A percentile compares a stretch with the other conserved stretches of the same genome.
These are phyloP conservation scores for Umimayanthus kanabou DNA, from an alignment of 92 coral and sea anemone genomes.

Conservation along the genomic window DNA sequence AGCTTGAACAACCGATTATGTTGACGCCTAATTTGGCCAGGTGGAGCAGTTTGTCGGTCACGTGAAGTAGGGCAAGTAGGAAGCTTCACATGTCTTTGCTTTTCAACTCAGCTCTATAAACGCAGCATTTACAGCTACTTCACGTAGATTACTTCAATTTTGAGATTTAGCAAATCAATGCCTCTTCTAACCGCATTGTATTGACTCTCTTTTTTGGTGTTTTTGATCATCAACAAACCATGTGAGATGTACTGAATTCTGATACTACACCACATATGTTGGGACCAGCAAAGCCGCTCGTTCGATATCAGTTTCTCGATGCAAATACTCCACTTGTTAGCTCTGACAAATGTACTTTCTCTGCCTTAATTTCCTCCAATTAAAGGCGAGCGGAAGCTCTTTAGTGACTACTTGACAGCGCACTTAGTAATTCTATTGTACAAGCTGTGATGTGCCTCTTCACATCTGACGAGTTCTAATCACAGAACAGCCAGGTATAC, in stretches of 20 bases:
- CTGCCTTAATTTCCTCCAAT: conserved; percentile 2
- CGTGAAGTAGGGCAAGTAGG: not conserved
- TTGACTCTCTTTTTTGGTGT: not conserved
- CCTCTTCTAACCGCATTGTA: not conserved
- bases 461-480: not conserved
- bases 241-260: not conserved
- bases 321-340: not conserved
- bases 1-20: not conserved
- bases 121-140: not conserved
- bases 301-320: not conserved
- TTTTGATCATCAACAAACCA: not conserved
- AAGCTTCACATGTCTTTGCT: not conserved
- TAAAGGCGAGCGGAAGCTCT: not conserved
- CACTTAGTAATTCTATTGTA: conserved; percentile 5
- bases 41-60: not conserved
- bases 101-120: not conserved
- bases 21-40: not conserved
- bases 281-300: not conserved
- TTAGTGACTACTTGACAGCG: conserved; percentile 7
- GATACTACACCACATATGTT: too few relatives aligned
- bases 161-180: not conserved
- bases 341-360: not conserved
- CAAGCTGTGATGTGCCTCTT: conserved; percentile 10
- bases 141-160: not conserved
- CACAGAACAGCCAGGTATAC: not conserved